Evolutionary conservation across 2,113 vertebrate genomes (phyloP), one percentile per base, ranked within the genome.

Genomic region (Alaudala cheleensis): DNA sequence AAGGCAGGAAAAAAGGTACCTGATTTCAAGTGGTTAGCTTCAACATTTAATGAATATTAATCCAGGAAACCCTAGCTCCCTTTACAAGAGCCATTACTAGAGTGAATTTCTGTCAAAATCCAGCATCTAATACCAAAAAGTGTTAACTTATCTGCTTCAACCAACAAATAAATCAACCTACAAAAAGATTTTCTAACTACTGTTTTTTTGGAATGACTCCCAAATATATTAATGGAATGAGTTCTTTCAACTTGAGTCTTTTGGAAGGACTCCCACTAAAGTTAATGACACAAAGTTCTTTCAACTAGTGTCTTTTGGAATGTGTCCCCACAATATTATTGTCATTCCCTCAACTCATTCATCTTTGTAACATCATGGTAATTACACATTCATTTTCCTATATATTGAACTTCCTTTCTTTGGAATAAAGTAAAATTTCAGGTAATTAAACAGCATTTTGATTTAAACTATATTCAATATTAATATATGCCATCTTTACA

Each of bases 341-440:
- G 50, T 81, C 49, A 74, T 83, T 86, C 60, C 44, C 34, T 94
- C 56, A 88, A 70, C 51, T 92, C 71, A 70, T 92, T 92, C 0
- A 1, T 69, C 74, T 83, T 58, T 83, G 31, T 80, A 93, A 65
- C 21, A 26, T 86, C 42, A 66, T 29, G 73, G 79, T 87, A 91
- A 86, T 88, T 93, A 44, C 26, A 56, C 54, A 67, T 88, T 92
- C 34, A 92, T 97, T 97, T 96, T 87, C 93, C 71, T 94, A 86
- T 44, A 93, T 88, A 92, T 88, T 96, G 79, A 93, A 81, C 31
- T 70, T 37, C 29, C 3, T 86, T 92, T 81, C 81, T 72, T 61
- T 90, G 45, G 78, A 91, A 83, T 82, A 70, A 80, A 81, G 33
- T 78, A 78, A 60, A 12, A 64, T n/a, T 82, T 92, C 66, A 81